phyloP scores from a whole-genome alignment of 2,113 vertebrate genomes.

The Pseudopodoces humilis region DNA sequence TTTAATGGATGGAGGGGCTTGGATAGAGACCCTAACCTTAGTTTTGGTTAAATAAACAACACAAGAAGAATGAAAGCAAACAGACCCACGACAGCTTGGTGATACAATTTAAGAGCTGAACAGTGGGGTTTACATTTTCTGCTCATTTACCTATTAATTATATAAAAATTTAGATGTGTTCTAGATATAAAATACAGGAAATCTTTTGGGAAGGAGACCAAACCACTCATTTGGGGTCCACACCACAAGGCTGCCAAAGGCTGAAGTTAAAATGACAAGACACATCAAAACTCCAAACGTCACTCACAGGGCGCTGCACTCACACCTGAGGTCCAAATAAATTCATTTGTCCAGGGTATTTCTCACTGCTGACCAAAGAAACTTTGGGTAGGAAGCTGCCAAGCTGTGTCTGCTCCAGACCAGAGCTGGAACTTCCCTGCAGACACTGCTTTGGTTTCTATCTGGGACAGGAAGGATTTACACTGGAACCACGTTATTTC shows the following conservation, averaged over 20 bases:
- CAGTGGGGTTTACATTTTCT: accelerated
- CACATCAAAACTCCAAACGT: neutral
- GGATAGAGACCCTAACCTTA: neutral
- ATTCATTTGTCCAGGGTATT: neutral
- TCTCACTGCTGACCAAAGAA: neutral
- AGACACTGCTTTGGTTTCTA: neutral
- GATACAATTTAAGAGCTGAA: neutral
- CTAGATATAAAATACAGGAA: neutral
- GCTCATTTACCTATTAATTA: neutral
- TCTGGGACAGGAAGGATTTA: neutral
- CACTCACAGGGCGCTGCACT: neutral
- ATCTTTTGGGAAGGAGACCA: neutral
- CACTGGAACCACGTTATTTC: neutral
- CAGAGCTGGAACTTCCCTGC: neutral
- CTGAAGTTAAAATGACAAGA: neutral
- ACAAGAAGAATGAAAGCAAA: neutral
- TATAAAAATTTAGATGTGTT: neutral
- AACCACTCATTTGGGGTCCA: accelerated
- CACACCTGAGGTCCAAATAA: neutral
- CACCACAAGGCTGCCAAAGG: neutral
- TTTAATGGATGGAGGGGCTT: neutral
- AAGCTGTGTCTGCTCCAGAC: neutral
- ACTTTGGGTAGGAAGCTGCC: neutral
- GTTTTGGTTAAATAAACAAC: neutral
- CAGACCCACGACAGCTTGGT: neutral